Base-by-base conservation (phyloP, 2,888 invertebrate species). In the Zhengitettix transpicula region DNA sequence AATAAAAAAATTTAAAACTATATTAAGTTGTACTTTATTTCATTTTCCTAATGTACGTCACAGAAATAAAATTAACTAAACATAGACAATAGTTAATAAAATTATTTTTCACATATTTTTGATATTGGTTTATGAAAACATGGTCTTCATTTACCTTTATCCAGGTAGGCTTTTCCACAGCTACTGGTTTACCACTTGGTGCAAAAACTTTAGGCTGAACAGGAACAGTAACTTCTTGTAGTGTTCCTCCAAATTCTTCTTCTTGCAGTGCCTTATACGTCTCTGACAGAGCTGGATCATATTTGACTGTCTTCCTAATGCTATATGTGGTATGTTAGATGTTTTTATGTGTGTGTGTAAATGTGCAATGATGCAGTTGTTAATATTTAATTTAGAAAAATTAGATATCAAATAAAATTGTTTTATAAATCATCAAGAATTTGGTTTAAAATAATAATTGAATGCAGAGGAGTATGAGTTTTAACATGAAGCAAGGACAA, bases 251-350 rank as follows among this genome's bases (percentile, higher is more conserved):
- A 57, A 78, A 74, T 67, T 82, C 81, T 66, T 83, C 81, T 74
- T 91, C 91, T 74, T 89, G 87, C 65, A 92, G 81, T 69, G 87
- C 89, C 78, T 84, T 87, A 81, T 82, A 90, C 61, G 91, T 89
- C 74, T 90, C 90, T 71, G 90, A 91, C 78, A 86, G 84, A 72
- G 87, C 85, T 67, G 91, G 91, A 79, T 92, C 90, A 79, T 85
- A 92, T 72, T 80, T 81, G 72, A 83, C 75, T 66, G 85, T 83
- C 73, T 83, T 84, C 80, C 82, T 84, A 73, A 76, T 74, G 69
- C 80, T 80, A 61, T 42, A 14, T 47, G 47, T 47, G 2, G 47
- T 55, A n/a, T 55, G 55, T 55, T 40, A 40, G n/a, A n/a, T 47
- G 47, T 10, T 11, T 10, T 42, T 12, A 12, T 42, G 44, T 47